Conservation (phyloP, 2,888 invertebrate genomes). For the Drosophila macrospina region DNA sequence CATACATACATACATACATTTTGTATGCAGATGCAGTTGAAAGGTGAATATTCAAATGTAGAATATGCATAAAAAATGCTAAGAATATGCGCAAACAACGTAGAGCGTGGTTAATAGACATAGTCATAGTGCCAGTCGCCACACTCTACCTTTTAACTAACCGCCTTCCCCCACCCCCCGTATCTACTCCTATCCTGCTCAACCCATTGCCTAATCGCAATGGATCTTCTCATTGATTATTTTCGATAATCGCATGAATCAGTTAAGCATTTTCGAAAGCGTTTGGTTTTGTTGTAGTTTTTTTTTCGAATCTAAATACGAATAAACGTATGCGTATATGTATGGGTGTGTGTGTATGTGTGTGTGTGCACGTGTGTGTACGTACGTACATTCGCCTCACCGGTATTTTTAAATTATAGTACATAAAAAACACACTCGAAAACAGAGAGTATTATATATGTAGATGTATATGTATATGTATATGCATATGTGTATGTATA, state of each 20-base stretch:
- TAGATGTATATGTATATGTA: neutral
- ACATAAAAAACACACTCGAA: slow-evolving; percentile 36
- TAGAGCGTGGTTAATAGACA: slow-evolving; percentile 1
- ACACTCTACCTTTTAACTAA: too few species aligned
- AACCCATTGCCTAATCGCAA: slow-evolving; percentile 25
- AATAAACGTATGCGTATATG: neutral
- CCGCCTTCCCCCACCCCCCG: too few species aligned
- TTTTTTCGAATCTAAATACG: neutral
- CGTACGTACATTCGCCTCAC: slow-evolving; percentile 35
- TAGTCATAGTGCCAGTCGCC: slow-evolving; percentile 1
- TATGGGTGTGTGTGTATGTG: neutral
- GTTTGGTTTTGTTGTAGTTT: slow-evolving; percentile 5
- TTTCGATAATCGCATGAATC: slow-evolving; percentile 7
- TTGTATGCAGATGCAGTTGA: slow-evolving; percentile 31
- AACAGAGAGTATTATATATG: slow-evolving; percentile 17
- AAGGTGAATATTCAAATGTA: slow-evolving; percentile 58
- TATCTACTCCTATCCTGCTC: too few species aligned
- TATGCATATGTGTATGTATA: too few species aligned
- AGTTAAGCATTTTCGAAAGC: slow-evolving; percentile 1
- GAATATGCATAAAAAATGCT: slow-evolving; percentile 51
- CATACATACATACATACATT: slow-evolving; percentile 7
- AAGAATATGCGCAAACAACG: slow-evolving; percentile 47
- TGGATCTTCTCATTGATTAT: slow-evolving; percentile 32
- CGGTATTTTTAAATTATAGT: slow-evolving; percentile 71
- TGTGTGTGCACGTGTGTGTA: neutral